Evolutionary conservation across 2,113 vertebrate genomes (phyloP).

Genomic region (Morone saxatilis): DNA sequence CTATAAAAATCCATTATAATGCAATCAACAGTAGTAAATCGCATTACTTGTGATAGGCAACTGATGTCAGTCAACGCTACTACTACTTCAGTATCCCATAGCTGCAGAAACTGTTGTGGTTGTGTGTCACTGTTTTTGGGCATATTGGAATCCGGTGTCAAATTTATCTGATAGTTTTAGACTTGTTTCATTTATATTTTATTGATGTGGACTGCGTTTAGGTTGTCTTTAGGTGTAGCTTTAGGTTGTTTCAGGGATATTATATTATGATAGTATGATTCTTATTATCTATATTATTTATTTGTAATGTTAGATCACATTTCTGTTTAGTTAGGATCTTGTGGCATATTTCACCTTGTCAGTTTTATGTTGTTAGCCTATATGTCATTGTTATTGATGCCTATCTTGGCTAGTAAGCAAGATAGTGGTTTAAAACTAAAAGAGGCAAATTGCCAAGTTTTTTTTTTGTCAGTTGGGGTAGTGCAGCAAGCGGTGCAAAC

Average conservation of each 20-base stretch:
- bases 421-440: background rate
- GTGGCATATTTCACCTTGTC: background rate
- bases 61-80: slow-evolving; percentile 21
- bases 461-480: no score
- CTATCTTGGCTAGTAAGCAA: background rate
- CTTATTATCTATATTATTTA: background rate
- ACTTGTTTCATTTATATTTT: background rate
- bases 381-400: background rate
- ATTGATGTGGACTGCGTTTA: background rate
- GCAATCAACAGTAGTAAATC: slow-evolving; percentile 4
- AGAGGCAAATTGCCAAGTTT: background rate
- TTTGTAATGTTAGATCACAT: background rate
- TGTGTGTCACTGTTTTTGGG: no score
- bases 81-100: background rate
- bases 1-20: slow-evolving; percentile 11
- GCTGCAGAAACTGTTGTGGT: background rate
- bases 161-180: no score
- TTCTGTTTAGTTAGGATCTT: background rate
- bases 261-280: background rate
- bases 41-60: slow-evolving; percentile 12
- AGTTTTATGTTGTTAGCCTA: background rate
- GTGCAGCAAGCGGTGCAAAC: no score
- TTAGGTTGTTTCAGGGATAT: background rate
- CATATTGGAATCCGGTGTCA: background rate
- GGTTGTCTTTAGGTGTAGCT: background rate